Conservation (phyloP, 2,797 vertebrate species). For the Caiman crocodilus region DNA sequence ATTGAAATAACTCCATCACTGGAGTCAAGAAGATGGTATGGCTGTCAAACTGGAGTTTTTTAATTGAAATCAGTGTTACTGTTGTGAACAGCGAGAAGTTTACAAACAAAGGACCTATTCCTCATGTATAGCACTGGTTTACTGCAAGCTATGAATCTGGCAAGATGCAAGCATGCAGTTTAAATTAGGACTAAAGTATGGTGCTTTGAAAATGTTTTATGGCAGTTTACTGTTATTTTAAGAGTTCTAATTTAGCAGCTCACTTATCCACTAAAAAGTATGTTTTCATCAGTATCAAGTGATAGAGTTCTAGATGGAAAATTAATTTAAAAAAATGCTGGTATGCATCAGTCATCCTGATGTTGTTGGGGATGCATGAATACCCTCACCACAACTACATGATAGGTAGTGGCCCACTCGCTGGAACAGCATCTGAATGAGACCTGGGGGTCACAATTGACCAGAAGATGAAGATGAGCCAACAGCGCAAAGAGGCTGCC, state of each 20-base stretch:
- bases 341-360: not conserved
- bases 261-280: slow-evolving; percentile 17
- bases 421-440: too few relatives aligned
- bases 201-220: not conserved
- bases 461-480: too few relatives aligned
- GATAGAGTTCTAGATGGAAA: not conserved
- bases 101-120: not conserved
- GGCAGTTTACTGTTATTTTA: not conserved
- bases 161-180: not conserved
- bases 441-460: too few relatives aligned
- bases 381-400: not conserved
- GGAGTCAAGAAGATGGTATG: not conserved
- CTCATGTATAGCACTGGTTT: not conserved
- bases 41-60: not conserved
- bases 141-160: not conserved
- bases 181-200: not conserved
- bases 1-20: not conserved
- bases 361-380: not conserved
- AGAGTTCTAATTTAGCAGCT: accelerated
- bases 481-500: too few relatives aligned
- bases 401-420: too few relatives aligned
- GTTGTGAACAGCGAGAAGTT: not conserved
- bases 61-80: not conserved
- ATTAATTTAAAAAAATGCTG: not conserved
- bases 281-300: not conserved